These are phyloP conservation scores for Rhaphigaster nebulosa DNA, from an alignment of 2,888 invertebrate species.

Conservation along the genomic window DNA sequence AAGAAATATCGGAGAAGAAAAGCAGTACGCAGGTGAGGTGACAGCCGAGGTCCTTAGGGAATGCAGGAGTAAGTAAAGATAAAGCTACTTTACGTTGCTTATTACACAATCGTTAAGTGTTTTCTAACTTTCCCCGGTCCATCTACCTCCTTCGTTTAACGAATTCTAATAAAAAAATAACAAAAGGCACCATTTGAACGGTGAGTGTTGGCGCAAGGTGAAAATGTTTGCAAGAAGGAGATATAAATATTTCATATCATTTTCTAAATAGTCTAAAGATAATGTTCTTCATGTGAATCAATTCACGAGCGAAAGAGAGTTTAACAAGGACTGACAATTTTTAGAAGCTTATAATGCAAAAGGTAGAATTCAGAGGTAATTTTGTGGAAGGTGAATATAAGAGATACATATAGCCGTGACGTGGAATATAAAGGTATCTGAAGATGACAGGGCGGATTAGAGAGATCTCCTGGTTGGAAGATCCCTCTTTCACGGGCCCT, in stretches of 20 bases:
- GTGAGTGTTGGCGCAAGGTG: too few relatives aligned
- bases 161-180: too few relatives aligned
- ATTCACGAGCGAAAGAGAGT: background rate
- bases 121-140: background rate
- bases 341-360: background rate
- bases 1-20: too few relatives aligned
- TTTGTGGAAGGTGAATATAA: background rate
- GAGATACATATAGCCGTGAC: background rate
- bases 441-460: slow-evolving; percentile 14
- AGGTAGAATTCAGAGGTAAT: background rate
- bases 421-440: background rate
- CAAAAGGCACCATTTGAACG: too few relatives aligned
- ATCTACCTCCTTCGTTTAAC: background rate
- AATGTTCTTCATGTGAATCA: background rate
- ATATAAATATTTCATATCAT: too few relatives aligned
- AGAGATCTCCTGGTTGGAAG: background rate
- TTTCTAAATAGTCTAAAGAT: background rate
- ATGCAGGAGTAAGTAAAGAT: background rate
- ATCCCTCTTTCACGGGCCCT: background rate
- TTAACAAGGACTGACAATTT: background rate
- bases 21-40: background rate
- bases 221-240: too few relatives aligned
- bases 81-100: background rate
- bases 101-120: background rate
- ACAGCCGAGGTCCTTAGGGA: background rate